Base-by-base conservation (phyloP, 2,113 vertebrate genomes). In the Corydoras maculifer region DNA sequence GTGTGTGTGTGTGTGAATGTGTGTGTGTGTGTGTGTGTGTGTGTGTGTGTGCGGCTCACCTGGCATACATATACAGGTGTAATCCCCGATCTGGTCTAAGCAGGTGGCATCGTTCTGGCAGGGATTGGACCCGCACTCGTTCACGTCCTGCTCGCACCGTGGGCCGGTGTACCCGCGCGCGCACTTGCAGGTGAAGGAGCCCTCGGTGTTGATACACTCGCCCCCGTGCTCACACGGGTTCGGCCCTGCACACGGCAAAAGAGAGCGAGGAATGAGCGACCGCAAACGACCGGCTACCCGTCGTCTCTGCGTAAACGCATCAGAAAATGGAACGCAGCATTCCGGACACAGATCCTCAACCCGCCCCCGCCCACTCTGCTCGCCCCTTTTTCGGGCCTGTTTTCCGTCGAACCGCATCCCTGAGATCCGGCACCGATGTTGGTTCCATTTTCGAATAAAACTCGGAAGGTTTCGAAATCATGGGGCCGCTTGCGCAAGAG, bases 21-120 rank as follows among this genome's bases (percentile, higher is more conserved):
- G 12, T 58, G 29, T 31, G 35, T 25, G 18, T 11, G 7, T 55
- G 29, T 32, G 49, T 15, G 55, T 35, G 51, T 58, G n/a, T 29
- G 35, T 6, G 2, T n/a, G 35, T 62, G 48, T 25, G 12, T 5
- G 13, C 9, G 49, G 50, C 51, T 48, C 35, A 93, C 92, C 93
- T 62, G 91, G 90, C 93, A 94, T 94, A 84, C 93, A 94, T 75
- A 94, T 90, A 76, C 92, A 94, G 0, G 84, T 91, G 86, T 94
- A 94, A 57, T 87, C 90, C 7, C 93, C 93, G 0, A 93, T 94
- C 76, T 93, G 92, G 78, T 94, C 92, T 83, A 94, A 82, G 58
- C 93, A 94, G 51, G 93, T 94, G 80, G 92, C 93, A 0, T 94
- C 93, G 0, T 94, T 94, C 81, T 88, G 88, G 75, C 92, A 94